These are phyloP conservation scores for Brachyrhaphis roseni DNA, from an alignment of 2,797 vertebrate genomes.

Conservation along the genomic window DNA sequence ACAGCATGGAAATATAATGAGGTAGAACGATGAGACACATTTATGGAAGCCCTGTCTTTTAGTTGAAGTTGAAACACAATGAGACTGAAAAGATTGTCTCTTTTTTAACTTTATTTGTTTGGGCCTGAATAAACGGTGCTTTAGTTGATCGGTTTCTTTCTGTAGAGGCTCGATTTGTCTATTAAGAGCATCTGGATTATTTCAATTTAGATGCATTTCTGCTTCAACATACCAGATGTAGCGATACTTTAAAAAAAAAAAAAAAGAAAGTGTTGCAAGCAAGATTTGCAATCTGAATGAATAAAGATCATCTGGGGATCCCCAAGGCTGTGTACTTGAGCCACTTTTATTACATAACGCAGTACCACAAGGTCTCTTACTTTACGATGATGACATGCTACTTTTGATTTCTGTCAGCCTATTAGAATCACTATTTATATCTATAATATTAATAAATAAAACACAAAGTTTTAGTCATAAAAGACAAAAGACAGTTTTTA, in stretches of 20 bases:
- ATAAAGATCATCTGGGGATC: background rate
- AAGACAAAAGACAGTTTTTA: background rate
- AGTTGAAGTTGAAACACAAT: background rate
- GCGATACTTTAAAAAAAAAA: background rate
- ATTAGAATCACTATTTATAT: background rate
- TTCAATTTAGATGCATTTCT: background rate
- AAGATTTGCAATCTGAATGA: background rate
- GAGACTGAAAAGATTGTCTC: background rate
- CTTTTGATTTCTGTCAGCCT: background rate
- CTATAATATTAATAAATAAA: background rate
- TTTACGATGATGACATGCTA: background rate
- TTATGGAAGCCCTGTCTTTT: background rate
- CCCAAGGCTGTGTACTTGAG: background rate
- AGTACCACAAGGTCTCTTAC: background rate
- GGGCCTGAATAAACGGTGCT: background rate
- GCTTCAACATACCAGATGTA: background rate
- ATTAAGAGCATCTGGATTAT: background rate
- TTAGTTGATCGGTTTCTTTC: background rate
- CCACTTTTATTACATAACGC: background rate
- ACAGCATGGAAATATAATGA: constrained; percentile 1
- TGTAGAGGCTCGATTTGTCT: background rate
- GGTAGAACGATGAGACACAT: background rate
- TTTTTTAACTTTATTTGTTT: background rate
- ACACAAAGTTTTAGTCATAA: background rate
- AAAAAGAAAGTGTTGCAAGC: no score